These are phyloP conservation scores for Erebia epiphron DNA, from an alignment of 2,888 invertebrate genomes.

Conservation along the genomic window DNA sequence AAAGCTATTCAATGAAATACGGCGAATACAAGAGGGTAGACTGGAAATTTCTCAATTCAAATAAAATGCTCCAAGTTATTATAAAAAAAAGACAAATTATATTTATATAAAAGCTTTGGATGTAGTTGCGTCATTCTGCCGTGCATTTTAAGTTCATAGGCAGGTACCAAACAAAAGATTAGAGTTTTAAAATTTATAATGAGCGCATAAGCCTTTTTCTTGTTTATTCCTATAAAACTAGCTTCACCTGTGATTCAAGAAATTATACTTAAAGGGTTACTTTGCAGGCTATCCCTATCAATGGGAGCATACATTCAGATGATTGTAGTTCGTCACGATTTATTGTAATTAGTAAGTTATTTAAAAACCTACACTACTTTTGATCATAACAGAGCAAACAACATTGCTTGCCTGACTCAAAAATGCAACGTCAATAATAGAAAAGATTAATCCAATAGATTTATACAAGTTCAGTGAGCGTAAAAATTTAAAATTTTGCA, in stretches of 20 bases:
- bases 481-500: conserved; percentile 81
- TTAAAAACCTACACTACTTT: not conserved
- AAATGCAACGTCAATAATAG: conserved; percentile 39
- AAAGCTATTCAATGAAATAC: conserved; percentile 63
- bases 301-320: not conserved
- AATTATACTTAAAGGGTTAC: not conserved
- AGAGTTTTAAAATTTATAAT: too few species aligned
- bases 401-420: conserved; percentile 1
- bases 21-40: conserved; percentile 60
- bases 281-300: not conserved
- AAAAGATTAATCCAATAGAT: conserved; percentile 72
- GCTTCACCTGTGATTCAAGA: not conserved
- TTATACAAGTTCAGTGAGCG: conserved; percentile 72
- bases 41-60: conserved; percentile 37
- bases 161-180: not conserved
- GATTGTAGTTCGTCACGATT: not conserved
- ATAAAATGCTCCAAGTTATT: conserved; percentile 31
- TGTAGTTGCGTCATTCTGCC: conserved; percentile 9
- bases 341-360: not conserved
- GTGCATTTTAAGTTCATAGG: not conserved
- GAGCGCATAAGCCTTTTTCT: too few species aligned
- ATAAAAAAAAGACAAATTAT: conserved; percentile 27
- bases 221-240: too few species aligned
- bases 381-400: not conserved
- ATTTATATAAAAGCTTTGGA: conserved; percentile 12